Percentiles rank a stretch among this genome's conserved stretches.
phyloP scores from a whole-genome alignment of 1,140 invertebrate species.

The Cheumatopsyche charites region DNA sequence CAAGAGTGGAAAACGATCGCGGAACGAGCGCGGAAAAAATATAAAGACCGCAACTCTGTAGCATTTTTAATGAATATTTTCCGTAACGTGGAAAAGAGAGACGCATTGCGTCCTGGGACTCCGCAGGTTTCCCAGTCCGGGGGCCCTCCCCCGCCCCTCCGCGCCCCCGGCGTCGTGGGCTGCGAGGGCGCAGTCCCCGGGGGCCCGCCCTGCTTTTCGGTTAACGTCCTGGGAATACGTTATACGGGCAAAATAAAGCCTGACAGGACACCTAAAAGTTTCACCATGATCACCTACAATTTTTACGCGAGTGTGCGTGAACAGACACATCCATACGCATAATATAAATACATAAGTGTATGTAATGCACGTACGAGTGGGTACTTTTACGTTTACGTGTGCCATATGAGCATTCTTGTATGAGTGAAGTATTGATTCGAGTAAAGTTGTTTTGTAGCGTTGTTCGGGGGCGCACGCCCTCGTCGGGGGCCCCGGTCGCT shows the following conservation, averaged over 20 bases:
- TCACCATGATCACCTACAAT: constrained; percentile 25
- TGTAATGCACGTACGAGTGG: not conserved
- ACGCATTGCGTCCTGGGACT: constrained; percentile 1
- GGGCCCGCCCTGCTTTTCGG: constrained; percentile 8
- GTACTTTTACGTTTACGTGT: too few species aligned
- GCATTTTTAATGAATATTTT: constrained; percentile 17
- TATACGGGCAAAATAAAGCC: constrained; percentile 18
- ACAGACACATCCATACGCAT: not conserved
- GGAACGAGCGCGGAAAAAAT: not conserved
- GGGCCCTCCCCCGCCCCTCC: constrained; percentile 6
- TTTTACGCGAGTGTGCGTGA: not conserved
- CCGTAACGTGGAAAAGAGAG: constrained; percentile 7
- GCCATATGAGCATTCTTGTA: not conserved
- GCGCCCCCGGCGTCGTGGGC: not conserved
- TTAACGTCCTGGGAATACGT: constrained; percentile 14
- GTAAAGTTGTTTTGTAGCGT: constrained; percentile 11
- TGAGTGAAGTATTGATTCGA: constrained; percentile 14
- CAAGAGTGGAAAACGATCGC: not conserved
- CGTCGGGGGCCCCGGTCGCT: constrained; percentile 22
- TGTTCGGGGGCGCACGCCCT: constrained; percentile 3
- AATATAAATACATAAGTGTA: not conserved
- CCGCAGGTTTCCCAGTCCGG: not conserved
- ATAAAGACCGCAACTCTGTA: too few species aligned
- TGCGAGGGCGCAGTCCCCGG: constrained; percentile 14
- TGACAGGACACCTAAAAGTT: constrained; percentile 28